Evolutionary conservation across 2,797 vertebrate species (phyloP).

Genomic region (Gadopsis bispinosus): DNA sequence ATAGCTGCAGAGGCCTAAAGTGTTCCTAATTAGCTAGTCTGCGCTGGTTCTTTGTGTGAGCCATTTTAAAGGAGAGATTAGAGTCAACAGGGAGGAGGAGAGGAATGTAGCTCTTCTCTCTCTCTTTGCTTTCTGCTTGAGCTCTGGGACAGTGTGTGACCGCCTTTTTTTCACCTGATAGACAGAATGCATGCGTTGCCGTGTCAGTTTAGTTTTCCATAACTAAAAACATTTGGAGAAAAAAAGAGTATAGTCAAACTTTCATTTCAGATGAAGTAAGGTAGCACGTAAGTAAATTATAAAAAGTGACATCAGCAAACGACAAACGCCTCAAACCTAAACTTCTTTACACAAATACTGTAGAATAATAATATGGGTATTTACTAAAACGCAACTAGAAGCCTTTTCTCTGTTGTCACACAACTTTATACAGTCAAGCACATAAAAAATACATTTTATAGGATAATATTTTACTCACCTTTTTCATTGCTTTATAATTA

Average conservation of each 20-base stretch:
- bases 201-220: slow-evolving; percentile 44
- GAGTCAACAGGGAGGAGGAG: slow-evolving; percentile 86
- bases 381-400: not conserved
- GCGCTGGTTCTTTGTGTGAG: slow-evolving; percentile 82
- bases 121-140: slow-evolving; percentile 61
- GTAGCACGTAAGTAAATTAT: not conserved
- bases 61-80: slow-evolving; percentile 87
- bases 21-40: slow-evolving; percentile 89
- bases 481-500: not conserved
- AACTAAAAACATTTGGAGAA: slow-evolving; percentile 15
- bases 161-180: slow-evolving; percentile 47
- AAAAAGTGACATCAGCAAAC: slow-evolving; percentile 12
- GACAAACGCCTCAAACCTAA: not conserved
- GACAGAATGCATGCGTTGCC: slow-evolving; percentile 52
- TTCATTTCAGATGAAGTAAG: not conserved
- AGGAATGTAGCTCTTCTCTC: slow-evolving; percentile 80
- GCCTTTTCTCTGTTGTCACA: not conserved
- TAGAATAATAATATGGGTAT: not conserved
- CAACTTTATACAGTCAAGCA: slow-evolving; percentile 18
- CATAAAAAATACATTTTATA: not conserved
- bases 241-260: slow-evolving; percentile 1
- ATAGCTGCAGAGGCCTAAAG: slow-evolving; percentile 85
- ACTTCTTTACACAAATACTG: not conserved
- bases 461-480: not conserved
- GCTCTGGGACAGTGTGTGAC: slow-evolving; percentile 45